Base-by-base conservation (phyloP, 2,888 invertebrate species). In the Amphiduros pacificus region DNA sequence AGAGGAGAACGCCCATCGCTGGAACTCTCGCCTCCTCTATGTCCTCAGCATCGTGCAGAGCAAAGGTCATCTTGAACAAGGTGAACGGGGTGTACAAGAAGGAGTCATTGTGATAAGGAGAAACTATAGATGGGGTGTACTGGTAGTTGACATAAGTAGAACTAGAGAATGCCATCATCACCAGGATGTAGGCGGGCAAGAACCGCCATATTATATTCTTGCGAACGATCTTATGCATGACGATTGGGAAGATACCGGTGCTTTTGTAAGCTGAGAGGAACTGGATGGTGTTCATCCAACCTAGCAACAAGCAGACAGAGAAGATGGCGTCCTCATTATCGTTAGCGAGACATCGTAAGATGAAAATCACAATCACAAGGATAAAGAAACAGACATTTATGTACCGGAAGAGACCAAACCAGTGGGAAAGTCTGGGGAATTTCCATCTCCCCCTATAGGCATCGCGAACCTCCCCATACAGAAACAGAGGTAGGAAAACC, bases 381-480 rank as follows among this genome's bases (percentile, higher is more conserved):
- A 58, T 24, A 17, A 51, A 32, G 27, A 58, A 58, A 28, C 29
- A 11, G 14, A 58, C 17, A 32, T 50, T 58, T 14, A 51, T 31
- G 24, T 32, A 32, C 6, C 58, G 31, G 31, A 58, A 58, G 11
- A 58, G 17, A 5, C 58, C 58, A 2, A 48, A 24, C 48, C 58
- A 28, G 5, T 48, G 31, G 50, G 50, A 58, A 50, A 36, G 50
- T 2, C 49, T 28, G 1, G 58, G 50, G 24, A 32, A 22, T 5
- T 48, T 24, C 22, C 49, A 58, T n/a, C 58, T 48, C 27, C 32
- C 50, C 24, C 50, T 31, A 2, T 26, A 2, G n/a, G 24, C 49
- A 31, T 49, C 50, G 11, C 58, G 29, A 17, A 58, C 32, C 27
- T 58, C 58, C 14, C 58, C 58, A 51, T 50, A 58, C 20, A 58